Evolutionary conservation across 2,113 vertebrate genomes (phyloP).

Genomic region (Limnothrissa miodon): DNA sequence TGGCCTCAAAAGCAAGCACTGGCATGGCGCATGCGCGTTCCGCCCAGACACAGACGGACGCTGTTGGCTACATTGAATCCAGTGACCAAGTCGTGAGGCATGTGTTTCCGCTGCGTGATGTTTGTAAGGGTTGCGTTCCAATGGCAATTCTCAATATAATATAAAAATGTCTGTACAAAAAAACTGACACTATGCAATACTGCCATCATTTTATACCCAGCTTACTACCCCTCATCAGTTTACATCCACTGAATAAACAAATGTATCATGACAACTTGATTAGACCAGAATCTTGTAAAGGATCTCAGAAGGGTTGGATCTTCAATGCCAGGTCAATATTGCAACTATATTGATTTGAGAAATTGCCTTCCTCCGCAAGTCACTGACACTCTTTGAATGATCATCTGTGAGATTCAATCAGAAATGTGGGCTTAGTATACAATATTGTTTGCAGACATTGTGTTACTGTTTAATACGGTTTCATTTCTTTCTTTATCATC

Average conservation of each 20-base stretch:
- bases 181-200: background rate
- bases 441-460: background rate
- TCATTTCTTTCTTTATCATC: background rate
- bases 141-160: background rate
- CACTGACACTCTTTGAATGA: background rate
- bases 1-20: constrained; percentile 56
- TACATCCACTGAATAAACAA: background rate
- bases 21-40: constrained; percentile 74
- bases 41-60: constrained; percentile 53
- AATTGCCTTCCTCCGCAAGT: no score
- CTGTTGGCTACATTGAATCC: background rate
- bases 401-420: background rate
- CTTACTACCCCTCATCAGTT: background rate
- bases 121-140: background rate
- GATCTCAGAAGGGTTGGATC: background rate
- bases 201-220: background rate
- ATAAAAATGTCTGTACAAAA: background rate
- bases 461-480: background rate
- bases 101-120: constrained; percentile 26
- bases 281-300: background rate
- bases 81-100: constrained; percentile 15
- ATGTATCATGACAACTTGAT: background rate
- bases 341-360: background rate
- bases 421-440: background rate
- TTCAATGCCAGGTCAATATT: no score